Conservation (phyloP, 2,797 vertebrate species). For the Spinibarbus caldwelli region DNA sequence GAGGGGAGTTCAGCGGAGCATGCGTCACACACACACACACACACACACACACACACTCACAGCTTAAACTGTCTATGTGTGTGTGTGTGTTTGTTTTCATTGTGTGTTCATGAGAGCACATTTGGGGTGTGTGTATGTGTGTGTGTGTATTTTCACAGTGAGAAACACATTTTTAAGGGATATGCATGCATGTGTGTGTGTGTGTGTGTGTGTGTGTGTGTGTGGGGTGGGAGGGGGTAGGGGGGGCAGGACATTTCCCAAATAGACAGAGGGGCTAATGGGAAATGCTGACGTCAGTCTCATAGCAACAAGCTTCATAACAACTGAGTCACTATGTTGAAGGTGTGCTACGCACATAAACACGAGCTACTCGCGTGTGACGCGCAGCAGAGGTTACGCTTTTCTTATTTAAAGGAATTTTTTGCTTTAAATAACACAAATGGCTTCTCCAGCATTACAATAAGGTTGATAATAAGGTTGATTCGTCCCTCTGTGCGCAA, state of each 20-base stretch:
- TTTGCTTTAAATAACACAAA: not conserved
- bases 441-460: not conserved
- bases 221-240: not conserved
- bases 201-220: not conserved
- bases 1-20: conserved; percentile 76
- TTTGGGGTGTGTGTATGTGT: not conserved
- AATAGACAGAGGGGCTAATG: conserved; percentile 36
- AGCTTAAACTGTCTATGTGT: not conserved
- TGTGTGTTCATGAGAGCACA: not conserved
- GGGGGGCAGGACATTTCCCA: not conserved
- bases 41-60: conserved; percentile 10
- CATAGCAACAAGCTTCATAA: conserved; percentile 51
- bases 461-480: not conserved
- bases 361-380: not conserved
- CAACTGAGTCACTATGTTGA: conserved; percentile 43
- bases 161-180: not conserved
- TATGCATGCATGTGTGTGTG: not conserved
- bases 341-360: conserved; percentile 12
- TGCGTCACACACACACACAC: conserved; percentile 61
- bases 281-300: conserved; percentile 39
- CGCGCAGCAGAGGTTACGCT: not conserved
- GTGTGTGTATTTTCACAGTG: not conserved
- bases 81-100: not conserved
- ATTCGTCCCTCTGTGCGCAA: not conserved
- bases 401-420: not conserved